Conservation (phyloP, 2,888 invertebrate species). For the Chorisops tibialis region DNA sequence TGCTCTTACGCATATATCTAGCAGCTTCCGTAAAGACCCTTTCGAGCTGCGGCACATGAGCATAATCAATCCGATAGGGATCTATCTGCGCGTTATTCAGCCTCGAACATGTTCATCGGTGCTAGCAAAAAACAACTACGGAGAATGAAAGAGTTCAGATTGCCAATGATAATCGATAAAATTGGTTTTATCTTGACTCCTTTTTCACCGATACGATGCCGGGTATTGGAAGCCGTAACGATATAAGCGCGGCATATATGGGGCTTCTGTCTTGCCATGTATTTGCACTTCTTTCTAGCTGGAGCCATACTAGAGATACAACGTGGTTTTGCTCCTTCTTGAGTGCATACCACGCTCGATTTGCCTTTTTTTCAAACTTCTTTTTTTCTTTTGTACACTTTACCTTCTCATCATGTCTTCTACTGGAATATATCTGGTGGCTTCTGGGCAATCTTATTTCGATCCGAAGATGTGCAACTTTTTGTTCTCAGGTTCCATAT, state of each 20-base stretch:
- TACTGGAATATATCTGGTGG: no score
- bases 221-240: not conserved
- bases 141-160: slow-evolving; percentile 3
- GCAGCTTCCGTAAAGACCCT: not conserved
- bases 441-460: no score
- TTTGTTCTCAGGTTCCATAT: no score
- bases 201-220: not conserved
- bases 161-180: slow-evolving; percentile 1
- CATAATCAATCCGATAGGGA: not conserved
- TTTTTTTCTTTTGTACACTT: no score
- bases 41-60: not conserved
- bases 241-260: not conserved
- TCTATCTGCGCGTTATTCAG: not conserved
- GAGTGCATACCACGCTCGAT: no score
- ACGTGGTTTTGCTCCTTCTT: no score
- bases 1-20: not conserved
- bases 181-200: slow-evolving; percentile 7
- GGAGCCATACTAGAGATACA: no score
- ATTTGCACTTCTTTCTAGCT: not conserved
- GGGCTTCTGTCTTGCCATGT: slow-evolving; percentile 7
- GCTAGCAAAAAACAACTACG: not conserved
- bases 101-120: not conserved
- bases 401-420: no score
- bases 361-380: no score
- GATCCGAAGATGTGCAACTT: no score